Evolutionary conservation across 2,113 vertebrate genomes (phyloP), one percentile per base, ranked within the genome.

Genomic region (Oreochromis spilurus): DNA sequence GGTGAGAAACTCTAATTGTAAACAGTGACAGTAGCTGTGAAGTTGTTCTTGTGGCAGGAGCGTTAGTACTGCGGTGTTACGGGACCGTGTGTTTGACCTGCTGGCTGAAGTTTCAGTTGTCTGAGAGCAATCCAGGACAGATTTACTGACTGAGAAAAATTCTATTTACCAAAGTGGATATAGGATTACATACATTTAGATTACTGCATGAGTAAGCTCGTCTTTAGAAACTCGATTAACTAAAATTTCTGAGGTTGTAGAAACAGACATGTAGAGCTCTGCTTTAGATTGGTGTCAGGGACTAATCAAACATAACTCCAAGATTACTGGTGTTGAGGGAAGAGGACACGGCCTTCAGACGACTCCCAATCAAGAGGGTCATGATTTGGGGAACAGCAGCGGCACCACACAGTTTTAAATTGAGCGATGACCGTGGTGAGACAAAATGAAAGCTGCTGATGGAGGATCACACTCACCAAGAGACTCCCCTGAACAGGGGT

Each of bases 1-100:
- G 36, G n/a, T 24, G n/a, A 70, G 0, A 67, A 40, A 2, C 12
- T 67, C 11, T 9, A 16, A 70, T 5, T 70, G 36, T 43, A 40
- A 58, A 58, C 7, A 26, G 62, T 67, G 62, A 13, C 65, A 70
- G 36, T 9, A 70, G 38, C 36, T 0, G 65, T 72, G 65, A 43
- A 24, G 34, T 65, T n/a, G 31, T 65, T 38, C 16, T 65, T 65
- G 60, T 65, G 60, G 10, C 6, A 17, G 21, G 8, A 14, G 40
- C 21, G 2, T 26, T 45, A 45, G 65, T 45, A 24, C 36, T 0
- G n/a, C 21, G 5, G 13, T 17, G 21, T 48, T 16, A 43, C 5
- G 4, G 16, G 6, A 29, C 9, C 3, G 16, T 1, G 4, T 43
- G 65, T 43, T 70, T 70, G 38, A 43, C n/a, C 31, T 65, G 31